phyloP scores from a whole-genome alignment of 2,113 vertebrate genomes.

The Lophochroa leadbeateri region DNA sequence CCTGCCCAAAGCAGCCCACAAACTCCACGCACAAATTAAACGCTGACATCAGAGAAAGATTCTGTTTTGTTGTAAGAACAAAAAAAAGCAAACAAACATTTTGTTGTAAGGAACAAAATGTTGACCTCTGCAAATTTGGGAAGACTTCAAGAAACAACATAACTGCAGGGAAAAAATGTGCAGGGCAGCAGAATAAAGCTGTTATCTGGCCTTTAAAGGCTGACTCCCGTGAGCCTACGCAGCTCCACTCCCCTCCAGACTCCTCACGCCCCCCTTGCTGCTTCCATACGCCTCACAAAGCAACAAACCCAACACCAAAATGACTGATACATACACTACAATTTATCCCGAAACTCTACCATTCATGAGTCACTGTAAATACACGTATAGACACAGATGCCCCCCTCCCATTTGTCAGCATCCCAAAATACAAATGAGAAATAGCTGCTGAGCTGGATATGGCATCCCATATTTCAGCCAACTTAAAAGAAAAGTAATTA shows the following conservation, averaged over 20 bases:
- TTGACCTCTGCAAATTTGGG: constrained; percentile 49
- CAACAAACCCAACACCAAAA: neutral
- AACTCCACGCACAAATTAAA: neutral
- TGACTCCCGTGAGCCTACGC: neutral
- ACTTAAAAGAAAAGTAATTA: neutral
- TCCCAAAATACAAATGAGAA: neutral
- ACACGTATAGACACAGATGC: neutral
- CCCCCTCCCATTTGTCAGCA: neutral
- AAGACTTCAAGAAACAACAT: constrained; percentile 51
- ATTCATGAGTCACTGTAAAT: neutral
- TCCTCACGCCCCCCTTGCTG: neutral
- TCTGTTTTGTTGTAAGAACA: constrained; percentile 23
- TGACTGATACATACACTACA: neutral
- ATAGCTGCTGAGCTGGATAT: neutral
- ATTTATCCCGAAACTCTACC: neutral
- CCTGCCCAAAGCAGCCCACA: constrained; percentile 35
- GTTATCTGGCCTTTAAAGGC: neutral
- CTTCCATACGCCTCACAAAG: neutral
- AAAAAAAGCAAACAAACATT: constrained; percentile 42
- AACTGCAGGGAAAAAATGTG: constrained; percentile 29
- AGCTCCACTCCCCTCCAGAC: neutral
- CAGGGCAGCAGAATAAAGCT: constrained; percentile 47
- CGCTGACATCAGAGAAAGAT: constrained; percentile 28
- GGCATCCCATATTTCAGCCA: neutral
- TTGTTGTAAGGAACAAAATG: constrained; percentile 50